Evolutionary conservation across 1,140 invertebrate genomes (phyloP).

Genomic region (Drosophila auraria): DNA sequence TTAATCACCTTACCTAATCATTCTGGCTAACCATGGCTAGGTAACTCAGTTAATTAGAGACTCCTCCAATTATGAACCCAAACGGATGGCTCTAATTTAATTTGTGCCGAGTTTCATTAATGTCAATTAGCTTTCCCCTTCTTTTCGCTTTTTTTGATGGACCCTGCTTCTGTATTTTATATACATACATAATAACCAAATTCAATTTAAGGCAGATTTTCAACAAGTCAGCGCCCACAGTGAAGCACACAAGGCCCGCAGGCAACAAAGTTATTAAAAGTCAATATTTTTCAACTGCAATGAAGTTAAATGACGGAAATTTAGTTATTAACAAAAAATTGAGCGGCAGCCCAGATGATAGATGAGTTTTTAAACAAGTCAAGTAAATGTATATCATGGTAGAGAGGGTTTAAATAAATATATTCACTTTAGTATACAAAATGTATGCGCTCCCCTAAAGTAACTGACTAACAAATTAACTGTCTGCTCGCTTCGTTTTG

Average conservation of each 20-base stretch:
- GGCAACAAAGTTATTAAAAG: constrained; percentile 70
- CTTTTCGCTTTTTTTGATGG: constrained; percentile 6
- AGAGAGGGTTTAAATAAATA: constrained; percentile 4
- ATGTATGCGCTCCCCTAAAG: constrained; percentile 12
- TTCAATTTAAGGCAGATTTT: constrained; percentile 57
- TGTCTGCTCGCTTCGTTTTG: constrained; percentile 9
- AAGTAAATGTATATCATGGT: constrained; percentile 2
- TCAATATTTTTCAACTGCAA: constrained; percentile 65
- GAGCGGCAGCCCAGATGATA: constrained; percentile 45
- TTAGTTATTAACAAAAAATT: constrained; percentile 65
- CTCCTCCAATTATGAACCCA: constrained; percentile 4
- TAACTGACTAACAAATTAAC: constrained; percentile 21
- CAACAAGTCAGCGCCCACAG: constrained; percentile 43
- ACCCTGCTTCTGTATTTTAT: constrained; percentile 7
- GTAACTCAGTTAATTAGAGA: constrained; percentile 26
- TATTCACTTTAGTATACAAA: neutral
- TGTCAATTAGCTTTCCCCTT: constrained; percentile 41
- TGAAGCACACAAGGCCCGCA: constrained; percentile 26
- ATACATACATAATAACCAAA: constrained; percentile 27
- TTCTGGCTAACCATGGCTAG: constrained; percentile 1
- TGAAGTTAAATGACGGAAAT: constrained; percentile 79
- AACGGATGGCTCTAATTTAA: constrained; percentile 36
- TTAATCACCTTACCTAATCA: constrained; percentile 29
- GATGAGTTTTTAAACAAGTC: constrained; percentile 56
- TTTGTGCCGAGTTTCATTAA: constrained; percentile 28